phyloP scores from a whole-genome alignment of 2,888 invertebrate genomes.

The Brachynemurus nebulosus region DNA sequence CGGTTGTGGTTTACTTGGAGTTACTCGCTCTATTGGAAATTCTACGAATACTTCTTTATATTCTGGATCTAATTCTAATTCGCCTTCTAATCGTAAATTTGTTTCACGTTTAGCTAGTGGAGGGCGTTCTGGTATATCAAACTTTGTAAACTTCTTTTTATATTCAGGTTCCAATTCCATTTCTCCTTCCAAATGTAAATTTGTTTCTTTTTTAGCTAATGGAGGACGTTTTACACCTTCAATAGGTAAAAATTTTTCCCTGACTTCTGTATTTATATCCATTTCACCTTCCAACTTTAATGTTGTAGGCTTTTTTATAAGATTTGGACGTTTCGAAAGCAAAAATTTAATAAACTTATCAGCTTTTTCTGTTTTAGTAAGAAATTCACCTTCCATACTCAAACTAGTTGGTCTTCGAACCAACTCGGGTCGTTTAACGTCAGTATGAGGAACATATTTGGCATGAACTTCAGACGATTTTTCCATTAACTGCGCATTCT shows the following conservation, averaged over 20 bases:
- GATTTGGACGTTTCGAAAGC: conserved; percentile 30
- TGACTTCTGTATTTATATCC: conserved; percentile 30
- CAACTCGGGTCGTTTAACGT: conserved; percentile 29
- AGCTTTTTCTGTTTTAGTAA: conserved; percentile 27
- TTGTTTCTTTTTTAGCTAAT: conserved; percentile 29
- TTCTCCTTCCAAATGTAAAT: conserved; percentile 36
- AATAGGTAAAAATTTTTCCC: conserved; percentile 31
- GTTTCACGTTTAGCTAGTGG: conserved; percentile 22
- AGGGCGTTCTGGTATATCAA: conserved; percentile 31
- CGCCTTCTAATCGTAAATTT: conserved; percentile 19
- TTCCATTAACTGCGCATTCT: conserved; percentile 20
- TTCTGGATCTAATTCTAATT: conserved; percentile 30
- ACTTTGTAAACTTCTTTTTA: conserved; percentile 23
- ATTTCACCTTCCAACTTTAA: conserved; percentile 35
- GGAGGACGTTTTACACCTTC: conserved; percentile 31
- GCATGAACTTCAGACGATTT: conserved; percentile 28
- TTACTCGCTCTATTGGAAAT: conserved; percentile 20
- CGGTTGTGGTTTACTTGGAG: conserved; percentile 23
- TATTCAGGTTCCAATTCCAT: conserved; percentile 33
- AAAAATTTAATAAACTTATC: conserved; percentile 24
- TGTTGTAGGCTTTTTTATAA: conserved; percentile 31
- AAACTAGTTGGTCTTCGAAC: conserved; percentile 32
- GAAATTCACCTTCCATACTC: conserved; percentile 34
- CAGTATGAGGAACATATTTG: conserved; percentile 27
- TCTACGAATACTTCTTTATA: conserved; percentile 23